Evolutionary conservation across 2,113 vertebrate genomes (phyloP).

Genomic region (Pedetes capensis): DNA sequence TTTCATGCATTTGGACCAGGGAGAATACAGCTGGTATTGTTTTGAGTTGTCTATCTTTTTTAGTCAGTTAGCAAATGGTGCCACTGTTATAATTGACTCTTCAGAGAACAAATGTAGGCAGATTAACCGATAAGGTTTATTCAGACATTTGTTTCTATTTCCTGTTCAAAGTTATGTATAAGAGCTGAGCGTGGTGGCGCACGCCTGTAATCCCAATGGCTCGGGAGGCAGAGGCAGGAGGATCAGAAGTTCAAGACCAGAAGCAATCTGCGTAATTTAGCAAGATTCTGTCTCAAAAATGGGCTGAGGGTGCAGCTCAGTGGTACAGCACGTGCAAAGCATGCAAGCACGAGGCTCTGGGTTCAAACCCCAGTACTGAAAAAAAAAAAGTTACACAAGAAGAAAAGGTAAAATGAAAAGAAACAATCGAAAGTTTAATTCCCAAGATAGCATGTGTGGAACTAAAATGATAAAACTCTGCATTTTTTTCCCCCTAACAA

Average conservation of each 20-base stretch:
- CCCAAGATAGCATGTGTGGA: neutral
- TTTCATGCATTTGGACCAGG: neutral
- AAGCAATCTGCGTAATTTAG: too few species aligned
- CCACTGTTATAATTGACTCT: neutral
- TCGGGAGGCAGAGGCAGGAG: too few species aligned
- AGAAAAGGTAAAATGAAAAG: conserved; percentile 17
- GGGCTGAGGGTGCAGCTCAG: too few species aligned
- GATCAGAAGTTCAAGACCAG: too few species aligned
- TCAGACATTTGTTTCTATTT: neutral
- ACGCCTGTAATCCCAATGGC: too few species aligned
- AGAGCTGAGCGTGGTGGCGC: too few species aligned
- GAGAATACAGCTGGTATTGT: neutral
- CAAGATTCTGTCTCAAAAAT: too few species aligned
- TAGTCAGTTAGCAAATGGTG: neutral
- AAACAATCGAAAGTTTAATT: neutral
- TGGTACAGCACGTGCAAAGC: too few species aligned
- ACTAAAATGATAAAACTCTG: neutral
- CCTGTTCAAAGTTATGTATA: too few species aligned
- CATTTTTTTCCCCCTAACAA: neutral
- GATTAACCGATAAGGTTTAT: neutral
- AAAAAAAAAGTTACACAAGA: neutral
- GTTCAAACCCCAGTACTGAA: too few species aligned
- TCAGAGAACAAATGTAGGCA: neutral
- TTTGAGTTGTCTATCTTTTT: neutral
- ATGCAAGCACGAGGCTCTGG: too few species aligned